phyloP scores from a whole-genome alignment of 2,888 invertebrate genomes.

The Piscicola geometra region DNA sequence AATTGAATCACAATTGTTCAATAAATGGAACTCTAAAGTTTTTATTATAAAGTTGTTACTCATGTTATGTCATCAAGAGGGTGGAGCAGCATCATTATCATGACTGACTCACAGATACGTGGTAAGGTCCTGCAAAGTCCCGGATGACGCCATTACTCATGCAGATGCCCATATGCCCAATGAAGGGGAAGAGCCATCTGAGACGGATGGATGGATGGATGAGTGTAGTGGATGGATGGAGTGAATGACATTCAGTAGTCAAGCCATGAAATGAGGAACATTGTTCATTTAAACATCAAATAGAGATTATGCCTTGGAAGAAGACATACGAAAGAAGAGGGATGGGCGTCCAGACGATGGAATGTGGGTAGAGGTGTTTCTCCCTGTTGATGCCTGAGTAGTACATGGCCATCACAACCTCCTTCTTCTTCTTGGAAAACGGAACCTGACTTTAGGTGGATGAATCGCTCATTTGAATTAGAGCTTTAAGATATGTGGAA shows the following conservation, averaged over 20 bases:
- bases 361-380: constrained; percentile 70
- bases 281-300: neutral
- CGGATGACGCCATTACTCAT: constrained; percentile 80
- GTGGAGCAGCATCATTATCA: neutral
- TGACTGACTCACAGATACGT: constrained; percentile 65
- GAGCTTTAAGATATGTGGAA: neutral
- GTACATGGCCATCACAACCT: neutral
- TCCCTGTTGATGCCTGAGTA: constrained; percentile 50
- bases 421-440: neutral
- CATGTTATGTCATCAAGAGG: too few species aligned
- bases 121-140: constrained; percentile 95
- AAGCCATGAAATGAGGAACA: neutral
- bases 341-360: constrained; percentile 94
- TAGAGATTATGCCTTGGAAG: neutral
- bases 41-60: too few species aligned
- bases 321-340: constrained; percentile 76
- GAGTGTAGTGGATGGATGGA: too few species aligned
- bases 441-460: neutral
- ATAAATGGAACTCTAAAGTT: too few species aligned
- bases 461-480: constrained; percentile 3
- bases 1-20: neutral
- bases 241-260: neutral
- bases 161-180: constrained; percentile 96
- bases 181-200: constrained; percentile 90
- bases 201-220: constrained; percentile 41